Base-by-base conservation (phyloP, 2,797 vertebrate species). In the Notolabrus celidotus region DNA sequence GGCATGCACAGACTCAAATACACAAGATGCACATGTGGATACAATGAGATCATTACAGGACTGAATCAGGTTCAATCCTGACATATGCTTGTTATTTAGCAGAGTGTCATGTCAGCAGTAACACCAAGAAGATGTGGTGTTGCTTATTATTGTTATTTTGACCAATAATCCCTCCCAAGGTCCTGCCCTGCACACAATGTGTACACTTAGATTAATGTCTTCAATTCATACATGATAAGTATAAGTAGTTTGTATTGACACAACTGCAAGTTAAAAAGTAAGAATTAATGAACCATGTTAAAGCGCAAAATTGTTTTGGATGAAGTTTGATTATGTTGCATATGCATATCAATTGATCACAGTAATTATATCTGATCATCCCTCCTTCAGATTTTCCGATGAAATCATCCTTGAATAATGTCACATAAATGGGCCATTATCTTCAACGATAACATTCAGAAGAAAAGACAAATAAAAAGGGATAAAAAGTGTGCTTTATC, bases 401-500 rank as follows among this genome's bases (percentile, higher is more conserved):
- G 93, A 94, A 93, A 93, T 94, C 93, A 94, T 89, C 88, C 92
- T 92, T 94, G 89, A 92, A 91, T 94, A 94, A 95, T 93, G 90
- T 86, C 87, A 86, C 90, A 90, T 94, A 91, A 95, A 94, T 91
- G 86, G 88, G 89, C 94, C 90, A 94, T 94, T 95, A 88, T 95
- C 94, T 93, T 94, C 89, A 86, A 82, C 89, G 94, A 92, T 94
- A 92, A 94, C 94, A 96, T 95, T 94, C 96, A 95, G 93, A 71
- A 80, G 92, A 90, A 93, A 86, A 86, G 91, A 45, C n/a, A 33
- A 70, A 93, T 22, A 19, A 38, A 1, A 3, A n/a, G n/a, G n/a
- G 3, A 33, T 22, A 23, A 33, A 67, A 94, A 42, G 41, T 19
- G 93, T 93, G 94, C 86, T 96, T 95, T 92, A 67, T 87, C 92